These are phyloP conservation scores for Verasper variegatus DNA, from an alignment of 2,113 vertebrate species.

Conservation along the genomic window DNA sequence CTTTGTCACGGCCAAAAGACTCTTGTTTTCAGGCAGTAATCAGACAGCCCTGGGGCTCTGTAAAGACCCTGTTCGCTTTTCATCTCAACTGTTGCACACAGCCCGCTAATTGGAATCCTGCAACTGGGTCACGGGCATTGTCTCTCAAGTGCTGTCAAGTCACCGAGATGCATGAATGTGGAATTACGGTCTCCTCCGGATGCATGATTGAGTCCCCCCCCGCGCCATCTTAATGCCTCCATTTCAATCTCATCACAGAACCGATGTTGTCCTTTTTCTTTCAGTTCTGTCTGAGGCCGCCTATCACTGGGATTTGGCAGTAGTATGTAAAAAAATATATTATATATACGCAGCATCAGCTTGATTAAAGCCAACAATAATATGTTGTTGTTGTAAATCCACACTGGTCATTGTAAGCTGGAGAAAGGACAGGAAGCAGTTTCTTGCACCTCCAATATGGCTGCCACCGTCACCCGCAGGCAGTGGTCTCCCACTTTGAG, in stretches of 20 bases:
- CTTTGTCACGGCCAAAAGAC: constrained; percentile 73
- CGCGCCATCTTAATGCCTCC: constrained; percentile 59
- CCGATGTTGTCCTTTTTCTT: constrained; percentile 42
- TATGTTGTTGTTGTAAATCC: too few species aligned
- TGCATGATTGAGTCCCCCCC: constrained; percentile 71
- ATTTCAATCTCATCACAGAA: constrained; percentile 62
- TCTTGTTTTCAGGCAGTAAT: constrained; percentile 79
- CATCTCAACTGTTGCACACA: constrained; percentile 79
- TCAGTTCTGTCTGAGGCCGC: constrained; percentile 16
- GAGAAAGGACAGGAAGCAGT: too few species aligned
- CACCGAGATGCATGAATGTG: constrained; percentile 73
- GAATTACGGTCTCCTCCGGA: constrained; percentile 71
- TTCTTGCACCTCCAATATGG: too few species aligned
- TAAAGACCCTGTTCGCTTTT: constrained; percentile 77
- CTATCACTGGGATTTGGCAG: not conserved
- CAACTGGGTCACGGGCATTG: constrained; percentile 80
- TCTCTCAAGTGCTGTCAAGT: constrained; percentile 81
- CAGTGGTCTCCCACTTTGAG: too few species aligned
- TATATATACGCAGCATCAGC: too few species aligned
- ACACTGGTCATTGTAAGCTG: too few species aligned
- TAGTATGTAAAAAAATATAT: not conserved
- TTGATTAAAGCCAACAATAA: too few species aligned
- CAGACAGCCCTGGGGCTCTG: constrained; percentile 73
- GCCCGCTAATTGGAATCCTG: constrained; percentile 78
- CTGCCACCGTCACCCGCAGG: too few species aligned